phyloP scores from a whole-genome alignment of 2,888 invertebrate genomes.

The Leptopilina myrica region DNA sequence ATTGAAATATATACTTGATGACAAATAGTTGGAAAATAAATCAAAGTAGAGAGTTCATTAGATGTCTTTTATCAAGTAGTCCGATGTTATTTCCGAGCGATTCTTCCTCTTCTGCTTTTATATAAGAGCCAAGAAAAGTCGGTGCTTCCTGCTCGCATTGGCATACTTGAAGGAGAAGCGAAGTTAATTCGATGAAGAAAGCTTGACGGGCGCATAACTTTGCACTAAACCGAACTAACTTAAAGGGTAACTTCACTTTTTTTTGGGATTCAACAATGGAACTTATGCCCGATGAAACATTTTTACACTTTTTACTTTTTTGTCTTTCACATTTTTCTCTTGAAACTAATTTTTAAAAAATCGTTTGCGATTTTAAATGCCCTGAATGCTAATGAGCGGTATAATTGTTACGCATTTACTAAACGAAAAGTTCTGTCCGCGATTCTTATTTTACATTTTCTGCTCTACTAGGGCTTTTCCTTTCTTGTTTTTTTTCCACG shows the following conservation, averaged over 20 bases:
- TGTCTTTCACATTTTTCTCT: too few species aligned
- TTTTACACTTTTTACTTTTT: constrained; percentile 38
- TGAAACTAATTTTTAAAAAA: constrained; percentile 7
- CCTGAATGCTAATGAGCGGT: too few species aligned
- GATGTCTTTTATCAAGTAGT: constrained; percentile 3
- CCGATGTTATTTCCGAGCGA: constrained; percentile 50
- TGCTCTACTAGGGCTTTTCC: neutral
- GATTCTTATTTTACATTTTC: constrained; percentile 49
- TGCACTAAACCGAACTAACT: constrained; percentile 58
- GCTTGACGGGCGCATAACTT: constrained; percentile 57
- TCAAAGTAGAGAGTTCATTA: too few species aligned
- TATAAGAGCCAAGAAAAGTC: constrained; percentile 44
- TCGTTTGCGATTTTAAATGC: too few species aligned
- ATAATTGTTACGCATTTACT: neutral
- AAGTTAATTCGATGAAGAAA: constrained; percentile 59
- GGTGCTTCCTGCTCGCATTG: constrained; percentile 46
- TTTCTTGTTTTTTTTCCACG: neutral
- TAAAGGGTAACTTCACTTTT: constrained; percentile 56
- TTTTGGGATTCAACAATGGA: constrained; percentile 45
- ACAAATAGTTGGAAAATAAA: too few species aligned
- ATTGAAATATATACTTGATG: too few species aligned
- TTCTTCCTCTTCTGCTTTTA: constrained; percentile 55
- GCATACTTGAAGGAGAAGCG: constrained; percentile 54
- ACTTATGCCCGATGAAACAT: constrained; percentile 50
- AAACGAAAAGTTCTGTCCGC: neutral